Evolutionary conservation across 2,113 vertebrate genomes (phyloP).

Genomic region (Brachyhypopomus gauderio): DNA sequence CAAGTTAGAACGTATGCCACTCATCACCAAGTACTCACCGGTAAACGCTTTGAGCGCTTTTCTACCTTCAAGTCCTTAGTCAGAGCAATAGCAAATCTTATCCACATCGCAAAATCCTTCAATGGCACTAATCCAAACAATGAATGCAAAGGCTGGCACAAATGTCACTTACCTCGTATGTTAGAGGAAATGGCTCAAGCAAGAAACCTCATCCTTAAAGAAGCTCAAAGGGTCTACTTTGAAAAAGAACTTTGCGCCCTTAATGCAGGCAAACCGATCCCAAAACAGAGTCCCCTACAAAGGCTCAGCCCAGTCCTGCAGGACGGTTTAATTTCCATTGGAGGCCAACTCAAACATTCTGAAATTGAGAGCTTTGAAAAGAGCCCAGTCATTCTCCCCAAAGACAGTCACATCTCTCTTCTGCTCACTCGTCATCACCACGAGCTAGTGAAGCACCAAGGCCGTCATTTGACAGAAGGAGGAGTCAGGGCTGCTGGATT

Average conservation of each 20-base stretch:
- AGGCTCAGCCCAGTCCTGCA: no score
- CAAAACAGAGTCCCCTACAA: background rate
- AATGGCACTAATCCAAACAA: background rate
- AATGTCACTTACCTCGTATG: no score
- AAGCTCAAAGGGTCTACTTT: no score
- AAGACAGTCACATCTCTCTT: background rate
- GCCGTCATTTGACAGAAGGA: background rate
- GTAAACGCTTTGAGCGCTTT: no score
- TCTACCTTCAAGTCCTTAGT: no score
- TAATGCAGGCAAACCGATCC: background rate
- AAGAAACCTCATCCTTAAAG: no score
- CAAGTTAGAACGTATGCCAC: no score
- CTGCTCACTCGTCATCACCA: background rate
- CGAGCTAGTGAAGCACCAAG: background rate
- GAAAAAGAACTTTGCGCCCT: background rate
- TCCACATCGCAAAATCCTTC: no score
- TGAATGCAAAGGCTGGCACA: no score
- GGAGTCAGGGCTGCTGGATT: background rate
- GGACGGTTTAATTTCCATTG: background rate
- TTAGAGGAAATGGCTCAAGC: no score
- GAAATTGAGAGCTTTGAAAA: background rate
- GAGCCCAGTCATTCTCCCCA: background rate
- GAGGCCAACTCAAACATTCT: background rate
- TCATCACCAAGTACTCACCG: no score
- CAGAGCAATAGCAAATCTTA: no score